Conservation (phyloP, 2,888 invertebrate species). For the Stenodera caucasica region DNA sequence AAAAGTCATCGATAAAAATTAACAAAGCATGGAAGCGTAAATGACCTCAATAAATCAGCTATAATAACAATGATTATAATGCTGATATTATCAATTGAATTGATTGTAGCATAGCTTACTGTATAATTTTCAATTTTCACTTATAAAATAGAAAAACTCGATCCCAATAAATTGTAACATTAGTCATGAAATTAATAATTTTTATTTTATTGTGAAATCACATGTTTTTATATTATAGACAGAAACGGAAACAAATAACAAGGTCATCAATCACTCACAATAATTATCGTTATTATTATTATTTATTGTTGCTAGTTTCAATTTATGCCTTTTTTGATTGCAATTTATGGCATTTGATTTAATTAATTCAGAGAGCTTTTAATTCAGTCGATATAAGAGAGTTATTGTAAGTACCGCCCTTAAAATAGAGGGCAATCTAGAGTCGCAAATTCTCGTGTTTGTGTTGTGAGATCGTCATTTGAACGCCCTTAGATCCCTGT, state of each 20-base stretch:
- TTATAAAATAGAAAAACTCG: too few relatives aligned
- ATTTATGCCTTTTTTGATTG: too few relatives aligned
- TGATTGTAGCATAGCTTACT: conserved; percentile 11
- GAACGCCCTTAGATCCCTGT: too few relatives aligned
- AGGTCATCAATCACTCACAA: conserved; percentile 3
- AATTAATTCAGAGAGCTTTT: too few relatives aligned
- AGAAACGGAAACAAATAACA: conserved; percentile 9
- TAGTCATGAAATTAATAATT: neutral
- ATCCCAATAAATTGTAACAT: too few relatives aligned
- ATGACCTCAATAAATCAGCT: conserved; percentile 1
- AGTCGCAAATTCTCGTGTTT: too few relatives aligned
- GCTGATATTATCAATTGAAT: neutral
- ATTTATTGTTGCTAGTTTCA: neutral
- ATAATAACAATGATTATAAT: conserved; percentile 6
- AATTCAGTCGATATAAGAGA: too few relatives aligned
- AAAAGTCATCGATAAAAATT: neutral
- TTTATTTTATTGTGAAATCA: neutral
- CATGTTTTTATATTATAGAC: neutral
- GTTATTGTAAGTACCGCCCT: too few relatives aligned
- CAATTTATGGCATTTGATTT: too few relatives aligned
- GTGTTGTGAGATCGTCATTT: too few relatives aligned
- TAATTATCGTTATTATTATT: neutral
- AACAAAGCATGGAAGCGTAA: neutral
- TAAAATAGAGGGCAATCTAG: too few relatives aligned
- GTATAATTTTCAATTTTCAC: too few relatives aligned